Evolutionary conservation across 2,888 invertebrate species (phyloP).

Genomic region (Merodon equestris): DNA sequence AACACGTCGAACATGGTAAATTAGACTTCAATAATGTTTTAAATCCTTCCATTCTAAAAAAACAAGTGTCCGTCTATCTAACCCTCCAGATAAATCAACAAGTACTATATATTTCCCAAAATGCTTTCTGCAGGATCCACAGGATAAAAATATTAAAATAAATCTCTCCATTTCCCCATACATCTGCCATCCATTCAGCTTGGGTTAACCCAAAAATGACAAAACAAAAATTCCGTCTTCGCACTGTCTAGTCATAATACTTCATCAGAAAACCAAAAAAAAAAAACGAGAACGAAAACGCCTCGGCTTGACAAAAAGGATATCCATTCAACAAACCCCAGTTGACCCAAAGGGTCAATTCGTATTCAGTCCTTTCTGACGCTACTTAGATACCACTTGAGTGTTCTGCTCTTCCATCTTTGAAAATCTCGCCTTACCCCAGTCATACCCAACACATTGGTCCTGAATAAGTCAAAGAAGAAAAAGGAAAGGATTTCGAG

Average conservation of each 20-base stretch:
- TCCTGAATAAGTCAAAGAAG: slow-evolving; percentile 20
- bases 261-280: slow-evolving; percentile 28
- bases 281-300: slow-evolving; percentile 5
- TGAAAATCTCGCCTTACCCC: slow-evolving; percentile 16
- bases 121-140: not conserved
- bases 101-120: slow-evolving; percentile 11
- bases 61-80: not conserved
- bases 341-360: slow-evolving; percentile 48
- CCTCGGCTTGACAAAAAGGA: not conserved
- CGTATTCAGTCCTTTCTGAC: slow-evolving; percentile 32
- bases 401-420: slow-evolving; percentile 30
- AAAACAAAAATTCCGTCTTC: slow-evolving; percentile 19
- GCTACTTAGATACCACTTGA: slow-evolving; percentile 29
- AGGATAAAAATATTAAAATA: slow-evolving; percentile 48
- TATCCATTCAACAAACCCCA: slow-evolving; percentile 33
- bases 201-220: slow-evolving; percentile 20
- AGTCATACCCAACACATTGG: slow-evolving; percentile 39
- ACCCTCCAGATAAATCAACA: slow-evolving; percentile 18
- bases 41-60: too few relatives aligned
- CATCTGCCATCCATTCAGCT: slow-evolving; percentile 17
- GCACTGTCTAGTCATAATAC: slow-evolving; percentile 45
- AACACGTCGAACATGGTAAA: too few relatives aligned
- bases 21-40: too few relatives aligned
- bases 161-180: slow-evolving; percentile 29
- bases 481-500: not conserved